Evolutionary conservation across 2,888 invertebrate species (phyloP), one percentile per base, ranked within the genome.

Genomic region (Folsomia manolachei): DNA sequence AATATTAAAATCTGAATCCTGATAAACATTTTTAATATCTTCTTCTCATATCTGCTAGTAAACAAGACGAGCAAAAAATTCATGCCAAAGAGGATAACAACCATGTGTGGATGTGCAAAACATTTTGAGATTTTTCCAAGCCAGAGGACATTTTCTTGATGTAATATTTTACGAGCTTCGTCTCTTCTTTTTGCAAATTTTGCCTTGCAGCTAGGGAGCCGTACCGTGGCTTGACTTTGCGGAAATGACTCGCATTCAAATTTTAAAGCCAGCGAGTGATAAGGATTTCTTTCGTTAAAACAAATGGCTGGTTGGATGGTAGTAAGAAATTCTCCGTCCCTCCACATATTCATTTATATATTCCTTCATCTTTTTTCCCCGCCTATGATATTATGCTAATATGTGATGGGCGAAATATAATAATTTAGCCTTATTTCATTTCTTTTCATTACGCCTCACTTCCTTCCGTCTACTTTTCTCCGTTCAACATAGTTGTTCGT

Each of bases 361-460:
- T 66, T 39, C 65, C 24, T 26, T n/a, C n/a, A n/a, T n/a, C n/a
- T n/a, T 23, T 64, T 2, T 66, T 9, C 21, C 9, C n/a, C 23
- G 65, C n/a, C 65, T 24, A 66, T 66, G 24, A 39, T 52, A 51
- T 66, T 66, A 66, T 66, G 65, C 52, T 66, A 66, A 66, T 66
- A 66, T 66, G n/a, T 24, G 65, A 66, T 23, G 26, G 65, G 65
- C 64, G 65, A 66, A 64, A 52, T 66, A 66, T 19, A 51, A 66
- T 66, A 66, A 66, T 66, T 66, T 51, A 66, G 52, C 52, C 65
- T 66, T 66, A 66, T 66, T 66, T 66, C 65, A 66, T 66, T 66
- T 64, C 26, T 64, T 64, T 64, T 66, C 65, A 66, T 66, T 66
- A 66, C 65, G 65, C 65, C 25, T 66, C 52, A 52, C 52, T 52